These are phyloP conservation scores for Aleiodes leptofemur DNA, from an alignment of 2,888 invertebrate species.

Conservation along the genomic window DNA sequence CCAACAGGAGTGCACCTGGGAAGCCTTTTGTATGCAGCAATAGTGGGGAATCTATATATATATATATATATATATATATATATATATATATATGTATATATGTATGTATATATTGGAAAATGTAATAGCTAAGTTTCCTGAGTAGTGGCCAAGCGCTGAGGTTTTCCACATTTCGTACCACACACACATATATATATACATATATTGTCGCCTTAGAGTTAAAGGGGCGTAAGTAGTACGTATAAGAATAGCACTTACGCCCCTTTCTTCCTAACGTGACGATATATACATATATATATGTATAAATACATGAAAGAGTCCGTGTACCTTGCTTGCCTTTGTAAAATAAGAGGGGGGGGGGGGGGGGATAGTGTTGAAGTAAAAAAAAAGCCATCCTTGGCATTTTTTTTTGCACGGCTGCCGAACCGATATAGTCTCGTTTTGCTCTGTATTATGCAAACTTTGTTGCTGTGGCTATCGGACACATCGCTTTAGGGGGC, in stretches of 20 bases:
- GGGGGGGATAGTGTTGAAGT: background rate
- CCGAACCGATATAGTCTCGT: slow-evolving; percentile 28
- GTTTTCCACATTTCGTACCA: slow-evolving; percentile 29
- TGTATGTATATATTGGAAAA: background rate
- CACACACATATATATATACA: too few species aligned
- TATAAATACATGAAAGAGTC: background rate
- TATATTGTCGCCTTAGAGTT: too few species aligned
- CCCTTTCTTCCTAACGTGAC: too few species aligned
- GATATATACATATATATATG: too few species aligned
- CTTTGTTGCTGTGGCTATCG: slow-evolving; percentile 28
- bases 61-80: too few species aligned
- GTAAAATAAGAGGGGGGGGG: slow-evolving; percentile 10
- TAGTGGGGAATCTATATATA: too few species aligned
- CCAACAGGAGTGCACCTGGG: too few species aligned
- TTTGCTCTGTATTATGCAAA: slow-evolving; percentile 33
- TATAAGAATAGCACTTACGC: too few species aligned
- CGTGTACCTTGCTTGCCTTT: background rate
- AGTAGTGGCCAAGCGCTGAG: slow-evolving; percentile 25
- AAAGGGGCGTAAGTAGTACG: too few species aligned
- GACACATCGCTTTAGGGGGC: slow-evolving; percentile 4
- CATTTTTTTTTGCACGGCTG: slow-evolving; percentile 7
- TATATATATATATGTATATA: too few species aligned
- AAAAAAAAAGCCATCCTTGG: slow-evolving; percentile 11
- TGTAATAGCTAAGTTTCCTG: slow-evolving; percentile 3
- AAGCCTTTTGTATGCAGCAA: too few species aligned